phyloP scores from a whole-genome alignment of 2,888 invertebrate species.

The Ennomos fuscantarius region DNA sequence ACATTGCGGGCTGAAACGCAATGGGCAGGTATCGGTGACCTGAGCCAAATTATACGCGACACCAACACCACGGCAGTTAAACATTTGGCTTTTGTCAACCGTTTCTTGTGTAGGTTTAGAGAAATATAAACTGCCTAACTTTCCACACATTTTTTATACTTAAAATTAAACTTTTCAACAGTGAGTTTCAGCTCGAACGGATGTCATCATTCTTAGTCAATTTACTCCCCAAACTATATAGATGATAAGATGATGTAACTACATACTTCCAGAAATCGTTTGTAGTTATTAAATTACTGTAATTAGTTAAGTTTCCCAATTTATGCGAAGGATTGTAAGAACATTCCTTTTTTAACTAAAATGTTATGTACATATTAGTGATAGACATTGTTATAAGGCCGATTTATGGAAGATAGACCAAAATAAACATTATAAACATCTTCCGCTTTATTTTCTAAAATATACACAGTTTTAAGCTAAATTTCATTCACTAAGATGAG shows the following conservation, averaged over 20 bases:
- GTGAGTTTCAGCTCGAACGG: slow-evolving; percentile 47
- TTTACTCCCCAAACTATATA: slow-evolving; percentile 71
- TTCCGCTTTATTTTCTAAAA: not conserved
- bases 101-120: not conserved
- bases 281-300: slow-evolving; percentile 48
- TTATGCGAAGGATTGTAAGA: slow-evolving; percentile 42
- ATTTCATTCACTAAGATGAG: slow-evolving; percentile 2
- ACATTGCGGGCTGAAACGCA: slow-evolving; percentile 14
- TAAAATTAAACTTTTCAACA: slow-evolving; percentile 15
- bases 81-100: not conserved
- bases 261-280: slow-evolving; percentile 51
- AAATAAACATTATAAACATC: slow-evolving; percentile 32
- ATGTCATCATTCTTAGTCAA: slow-evolving; percentile 77
- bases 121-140: not conserved
- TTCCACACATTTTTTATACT: slow-evolving; percentile 3
- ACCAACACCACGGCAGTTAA: not conserved
- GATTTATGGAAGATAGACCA: slow-evolving; percentile 47
- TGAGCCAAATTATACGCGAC: slow-evolving; percentile 1
- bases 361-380: slow-evolving; percentile 77
- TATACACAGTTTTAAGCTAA: not conserved
- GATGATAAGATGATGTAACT: slow-evolving; percentile 52
- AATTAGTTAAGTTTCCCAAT: slow-evolving; percentile 48
- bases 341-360: slow-evolving; percentile 39
- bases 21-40: slow-evolving; percentile 2
- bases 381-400: slow-evolving; percentile 60